Conservation (phyloP, 2,797 vertebrate species). For the Sorex maritimensis region DNA sequence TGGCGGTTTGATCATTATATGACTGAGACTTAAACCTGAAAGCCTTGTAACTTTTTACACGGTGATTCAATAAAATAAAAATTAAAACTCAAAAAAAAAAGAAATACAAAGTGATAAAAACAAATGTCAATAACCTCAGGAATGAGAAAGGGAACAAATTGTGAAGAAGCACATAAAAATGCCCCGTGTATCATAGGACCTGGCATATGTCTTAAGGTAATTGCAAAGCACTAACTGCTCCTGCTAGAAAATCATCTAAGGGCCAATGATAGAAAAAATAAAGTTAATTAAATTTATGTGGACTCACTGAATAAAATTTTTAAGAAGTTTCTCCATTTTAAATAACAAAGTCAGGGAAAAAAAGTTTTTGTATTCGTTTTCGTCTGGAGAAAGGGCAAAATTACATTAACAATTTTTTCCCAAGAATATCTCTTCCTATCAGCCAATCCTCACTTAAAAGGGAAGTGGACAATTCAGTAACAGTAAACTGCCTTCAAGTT, state of each 20-base stretch:
- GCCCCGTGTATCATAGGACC: background rate
- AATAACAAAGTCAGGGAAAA: background rate
- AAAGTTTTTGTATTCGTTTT: background rate
- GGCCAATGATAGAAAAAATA: constrained; percentile 9
- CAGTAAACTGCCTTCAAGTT: background rate
- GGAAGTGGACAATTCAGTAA: background rate
- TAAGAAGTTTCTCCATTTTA: background rate
- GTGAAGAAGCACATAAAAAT: background rate
- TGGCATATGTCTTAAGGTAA: background rate
- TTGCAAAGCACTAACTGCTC: background rate
- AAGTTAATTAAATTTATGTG: constrained; percentile 2
- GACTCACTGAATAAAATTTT: background rate
- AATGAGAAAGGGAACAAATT: background rate
- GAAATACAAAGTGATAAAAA: too few species aligned
- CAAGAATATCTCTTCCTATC: background rate
- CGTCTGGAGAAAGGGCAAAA: background rate
- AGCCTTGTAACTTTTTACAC: too few species aligned
- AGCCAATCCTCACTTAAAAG: background rate
- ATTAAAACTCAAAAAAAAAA: too few species aligned
- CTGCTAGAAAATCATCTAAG: background rate
- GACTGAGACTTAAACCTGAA: too few species aligned
- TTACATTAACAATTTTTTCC: background rate
- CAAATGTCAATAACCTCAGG: too few species aligned
- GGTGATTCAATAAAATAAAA: too few species aligned
- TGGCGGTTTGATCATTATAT: too few species aligned